Conservation (phyloP, 2,797 vertebrate genomes). For the Hyperoplus lanceolatus region DNA sequence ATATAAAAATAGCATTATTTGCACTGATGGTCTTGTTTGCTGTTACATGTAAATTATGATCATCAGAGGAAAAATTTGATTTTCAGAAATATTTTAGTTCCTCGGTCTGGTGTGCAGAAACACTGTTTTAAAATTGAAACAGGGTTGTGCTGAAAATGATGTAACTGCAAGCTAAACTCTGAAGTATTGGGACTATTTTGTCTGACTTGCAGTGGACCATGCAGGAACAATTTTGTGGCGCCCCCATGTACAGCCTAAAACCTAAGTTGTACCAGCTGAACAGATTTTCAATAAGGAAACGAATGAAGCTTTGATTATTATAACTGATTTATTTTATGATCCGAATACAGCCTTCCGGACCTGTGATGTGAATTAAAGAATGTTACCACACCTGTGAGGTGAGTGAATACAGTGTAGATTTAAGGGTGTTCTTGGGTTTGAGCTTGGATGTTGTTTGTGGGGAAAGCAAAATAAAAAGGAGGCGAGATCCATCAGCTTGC, state of each 20-base stretch:
- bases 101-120: not conserved
- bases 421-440: not conserved
- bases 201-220: not conserved
- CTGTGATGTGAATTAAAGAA: not conserved
- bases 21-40: too few species aligned
- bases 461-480: not conserved
- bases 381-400: not conserved
- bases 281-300: not conserved
- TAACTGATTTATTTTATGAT: not conserved
- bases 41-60: too few species aligned
- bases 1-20: too few species aligned
- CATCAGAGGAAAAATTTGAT: too few species aligned
- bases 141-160: not conserved
- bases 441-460: not conserved
- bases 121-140: not conserved
- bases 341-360: not conserved
- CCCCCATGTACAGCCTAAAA: not conserved
- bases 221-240: slow-evolving; percentile 7
- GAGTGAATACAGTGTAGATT: not conserved
- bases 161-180: not conserved
- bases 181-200: not conserved
- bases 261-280: not conserved
- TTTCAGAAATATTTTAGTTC: not conserved
- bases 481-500: not conserved
- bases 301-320: not conserved